phyloP scores from a whole-genome alignment of 2,888 invertebrate genomes.

The Lepidochitona cinerea region DNA sequence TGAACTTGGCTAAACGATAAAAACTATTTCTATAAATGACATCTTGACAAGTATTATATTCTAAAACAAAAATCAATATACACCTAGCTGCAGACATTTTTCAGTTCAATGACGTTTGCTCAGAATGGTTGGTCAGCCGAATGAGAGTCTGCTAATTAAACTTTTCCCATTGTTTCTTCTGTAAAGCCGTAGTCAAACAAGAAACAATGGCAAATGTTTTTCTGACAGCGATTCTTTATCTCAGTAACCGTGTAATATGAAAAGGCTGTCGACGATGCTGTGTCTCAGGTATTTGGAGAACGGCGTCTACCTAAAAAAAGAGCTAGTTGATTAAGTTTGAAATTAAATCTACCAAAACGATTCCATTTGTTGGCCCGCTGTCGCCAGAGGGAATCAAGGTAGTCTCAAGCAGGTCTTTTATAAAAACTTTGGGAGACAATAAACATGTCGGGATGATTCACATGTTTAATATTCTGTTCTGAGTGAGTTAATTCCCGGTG shows the following conservation, averaged over 20 bases:
- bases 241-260: background rate
- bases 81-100: too few relatives aligned
- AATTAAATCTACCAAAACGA: background rate
- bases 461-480: background rate
- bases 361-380: background rate
- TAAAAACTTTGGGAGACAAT: background rate
- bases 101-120: too few relatives aligned
- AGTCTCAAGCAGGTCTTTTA: background rate
- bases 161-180: too few relatives aligned
- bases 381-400: background rate
- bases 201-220: background rate
- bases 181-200: background rate
- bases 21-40: too few relatives aligned
- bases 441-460: background rate
- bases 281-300: background rate
- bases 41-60: too few relatives aligned
- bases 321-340: too few relatives aligned
- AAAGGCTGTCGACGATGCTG: background rate
- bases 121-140: too few relatives aligned
- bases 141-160: too few relatives aligned
- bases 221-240: background rate
- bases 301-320: too few relatives aligned
- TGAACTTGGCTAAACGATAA: too few relatives aligned
- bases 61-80: too few relatives aligned
- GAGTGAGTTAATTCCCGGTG: background rate